Evolutionary conservation across 1,140 invertebrate species (phyloP), one percentile per base, ranked within the genome.

Genomic region (Gyrodactylus bullatarudis): DNA sequence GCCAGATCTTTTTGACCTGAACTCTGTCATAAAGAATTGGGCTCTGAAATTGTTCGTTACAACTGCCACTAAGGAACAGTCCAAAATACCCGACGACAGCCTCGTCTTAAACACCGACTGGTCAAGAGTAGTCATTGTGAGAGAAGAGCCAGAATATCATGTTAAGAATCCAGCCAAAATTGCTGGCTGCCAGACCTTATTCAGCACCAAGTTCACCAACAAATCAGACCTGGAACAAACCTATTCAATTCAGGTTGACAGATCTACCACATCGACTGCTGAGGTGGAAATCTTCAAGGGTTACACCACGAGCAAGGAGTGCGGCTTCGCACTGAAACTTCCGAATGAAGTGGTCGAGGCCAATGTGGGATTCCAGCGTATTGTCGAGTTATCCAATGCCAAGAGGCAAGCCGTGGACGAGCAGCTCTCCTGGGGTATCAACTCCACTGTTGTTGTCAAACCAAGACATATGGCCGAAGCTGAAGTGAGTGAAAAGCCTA

Each of bases 141-240:
- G 34, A 54, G 34, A 54, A n/a, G 34, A 54, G 8, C 34, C 34
- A 54, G 34, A 16, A 54, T 54, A 54, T n/a, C 34, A 54, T n/a
- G n/a, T 54, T 8, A 54, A 8, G 8, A n/a, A 54, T 16, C 34
- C 34, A 16, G n/a, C 34, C n/a, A 54, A 54, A 54, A n/a, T 54
- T 16, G 8, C 34, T n/a, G 34, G 34, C 20, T 54, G 34, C 20
- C 34, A 54, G 34, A 54, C 34, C 21, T 73, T 80, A 24, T 80
- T 80, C 77, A 77, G 78, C 68, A 79, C 78, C 19, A 76, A 76
- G 20, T 80, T 80, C 76, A 80, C 77, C 20, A 80, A 80, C 75
- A 80, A 76, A 69, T 80, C 79, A 8, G 76, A 77, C 68, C 74
- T 76, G 69, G 69, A 76, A 22, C 79, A 80, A 74, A 75, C 75